These are phyloP conservation scores for Elachura formosa DNA, from an alignment of 2,113 vertebrate genomes.

Conservation along the genomic window DNA sequence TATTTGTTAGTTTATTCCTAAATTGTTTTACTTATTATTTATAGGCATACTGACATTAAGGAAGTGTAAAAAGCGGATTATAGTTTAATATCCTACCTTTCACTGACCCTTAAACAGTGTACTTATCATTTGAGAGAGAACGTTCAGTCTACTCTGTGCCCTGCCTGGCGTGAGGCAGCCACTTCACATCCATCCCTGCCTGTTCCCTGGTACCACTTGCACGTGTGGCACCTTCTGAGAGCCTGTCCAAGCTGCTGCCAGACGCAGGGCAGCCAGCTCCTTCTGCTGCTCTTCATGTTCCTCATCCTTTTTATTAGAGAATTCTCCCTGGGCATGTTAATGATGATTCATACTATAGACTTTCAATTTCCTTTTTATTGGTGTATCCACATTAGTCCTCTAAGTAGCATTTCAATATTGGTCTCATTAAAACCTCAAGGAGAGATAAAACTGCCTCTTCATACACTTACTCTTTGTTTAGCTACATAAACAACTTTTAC, in stretches of 20 bases:
- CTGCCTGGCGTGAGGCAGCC: background rate
- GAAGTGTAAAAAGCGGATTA: rapidly evolving
- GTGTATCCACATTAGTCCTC: background rate
- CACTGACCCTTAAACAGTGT: background rate
- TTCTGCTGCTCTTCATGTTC: background rate
- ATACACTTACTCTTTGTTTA: background rate
- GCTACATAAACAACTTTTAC: background rate
- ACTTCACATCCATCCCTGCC: background rate
- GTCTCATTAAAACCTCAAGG: background rate
- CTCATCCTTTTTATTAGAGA: background rate
- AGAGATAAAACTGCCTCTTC: background rate
- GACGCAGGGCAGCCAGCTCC: background rate
- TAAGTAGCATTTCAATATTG: background rate
- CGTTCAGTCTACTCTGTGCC: background rate
- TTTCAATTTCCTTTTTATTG: background rate
- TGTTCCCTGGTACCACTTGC: background rate
- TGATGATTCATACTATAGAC: background rate
- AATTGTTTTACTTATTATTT: background rate
- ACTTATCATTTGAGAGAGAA: background rate
- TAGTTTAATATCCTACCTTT: background rate
- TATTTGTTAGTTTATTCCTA: background rate
- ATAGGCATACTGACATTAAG: background rate
- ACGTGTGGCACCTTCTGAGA: background rate
- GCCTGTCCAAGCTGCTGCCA: background rate
- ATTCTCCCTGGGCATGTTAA: background rate